Conservation (phyloP, 2,888 invertebrate species). For the Rhamnusium bicolor region DNA sequence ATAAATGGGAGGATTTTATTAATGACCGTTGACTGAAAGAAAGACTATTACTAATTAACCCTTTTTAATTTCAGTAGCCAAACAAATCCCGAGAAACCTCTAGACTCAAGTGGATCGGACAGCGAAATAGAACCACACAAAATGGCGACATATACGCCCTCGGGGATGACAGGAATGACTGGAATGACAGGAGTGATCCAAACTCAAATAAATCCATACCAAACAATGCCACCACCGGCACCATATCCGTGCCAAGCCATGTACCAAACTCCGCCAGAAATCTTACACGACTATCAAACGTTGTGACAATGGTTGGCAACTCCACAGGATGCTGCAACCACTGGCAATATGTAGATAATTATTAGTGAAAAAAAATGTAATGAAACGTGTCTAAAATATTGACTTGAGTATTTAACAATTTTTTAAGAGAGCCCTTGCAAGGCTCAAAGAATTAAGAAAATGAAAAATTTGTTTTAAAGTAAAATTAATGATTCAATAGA, state of each 20-base stretch:
- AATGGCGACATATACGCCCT: slow-evolving; percentile 60
- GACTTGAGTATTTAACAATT: not conserved
- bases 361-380: slow-evolving; percentile 8
- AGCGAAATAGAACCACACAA: slow-evolving; percentile 68
- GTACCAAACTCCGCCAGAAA: slow-evolving; percentile 67
- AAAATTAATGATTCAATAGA: too few species aligned
- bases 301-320: slow-evolving; percentile 71
- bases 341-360: slow-evolving; percentile 42
- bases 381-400: slow-evolving; percentile 1
- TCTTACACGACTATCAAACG: slow-evolving; percentile 70
- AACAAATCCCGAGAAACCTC: slow-evolving; percentile 67
- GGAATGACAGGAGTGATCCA: slow-evolving; percentile 56
- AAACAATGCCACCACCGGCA: slow-evolving; percentile 57
- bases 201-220: slow-evolving; percentile 62
- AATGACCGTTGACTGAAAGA: too few species aligned
- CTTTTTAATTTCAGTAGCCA: slow-evolving; percentile 66
- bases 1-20: too few species aligned
- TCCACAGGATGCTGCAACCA: slow-evolving; percentile 49
- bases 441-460: too few species aligned
- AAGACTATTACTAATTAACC: not conserved
- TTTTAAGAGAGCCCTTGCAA: too few species aligned
- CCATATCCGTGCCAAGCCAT: slow-evolving; percentile 64
- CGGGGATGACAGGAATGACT: slow-evolving; percentile 54
- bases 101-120: slow-evolving; percentile 70
- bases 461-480: too few species aligned